Evolutionary conservation across 2,113 vertebrate species (phyloP).

Genomic region (Hydropotes inermis): DNA sequence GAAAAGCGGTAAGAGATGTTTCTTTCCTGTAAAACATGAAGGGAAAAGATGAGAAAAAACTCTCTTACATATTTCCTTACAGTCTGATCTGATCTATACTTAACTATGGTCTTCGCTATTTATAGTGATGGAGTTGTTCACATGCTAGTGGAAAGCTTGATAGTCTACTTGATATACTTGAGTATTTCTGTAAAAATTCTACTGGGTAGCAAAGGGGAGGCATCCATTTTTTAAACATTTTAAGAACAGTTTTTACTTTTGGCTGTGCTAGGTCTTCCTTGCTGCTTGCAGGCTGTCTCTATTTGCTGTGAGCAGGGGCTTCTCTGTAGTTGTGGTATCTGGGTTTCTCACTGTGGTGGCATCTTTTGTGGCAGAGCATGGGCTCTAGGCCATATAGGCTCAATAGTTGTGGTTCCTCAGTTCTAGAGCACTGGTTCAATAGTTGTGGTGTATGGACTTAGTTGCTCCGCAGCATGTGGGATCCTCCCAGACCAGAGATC

Average conservation of each 20-base stretch:
- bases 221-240: not conserved
- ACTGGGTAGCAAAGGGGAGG: not conserved
- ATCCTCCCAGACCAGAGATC: not conserved
- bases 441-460: not conserved
- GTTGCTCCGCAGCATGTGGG: not conserved
- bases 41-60: not conserved
- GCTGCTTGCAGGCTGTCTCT: not conserved
- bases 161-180: not conserved
- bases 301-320: not conserved
- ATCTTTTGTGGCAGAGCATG: not conserved
- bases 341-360: not conserved
- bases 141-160: not conserved
- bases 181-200: not conserved
- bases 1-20: not conserved
- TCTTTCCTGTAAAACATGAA: not conserved
- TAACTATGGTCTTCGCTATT: not conserved
- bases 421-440: not conserved
- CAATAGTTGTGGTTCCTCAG: not conserved
- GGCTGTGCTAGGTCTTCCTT: not conserved
- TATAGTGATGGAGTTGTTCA: not conserved
- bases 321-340: not conserved
- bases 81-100: not conserved
- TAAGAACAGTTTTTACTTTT: not conserved
- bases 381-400: not conserved
- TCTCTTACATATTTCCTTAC: not conserved